Conservation (phyloP, 2,888 invertebrate species). For the Amphipyra berbera region DNA sequence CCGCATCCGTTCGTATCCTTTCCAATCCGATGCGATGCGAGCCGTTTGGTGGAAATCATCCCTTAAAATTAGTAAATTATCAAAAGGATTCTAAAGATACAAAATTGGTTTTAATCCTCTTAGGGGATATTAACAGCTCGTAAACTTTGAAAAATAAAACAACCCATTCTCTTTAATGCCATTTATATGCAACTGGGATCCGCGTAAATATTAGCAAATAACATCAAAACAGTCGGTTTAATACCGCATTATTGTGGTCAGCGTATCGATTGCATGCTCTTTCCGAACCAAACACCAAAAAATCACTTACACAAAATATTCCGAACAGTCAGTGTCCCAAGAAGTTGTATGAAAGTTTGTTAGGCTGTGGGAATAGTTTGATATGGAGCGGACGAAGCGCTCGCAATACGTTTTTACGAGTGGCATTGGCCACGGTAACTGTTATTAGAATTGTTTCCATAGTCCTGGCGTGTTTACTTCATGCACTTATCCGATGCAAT, state of each 20-base stretch:
- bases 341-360: background rate
- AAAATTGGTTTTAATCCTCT: background rate
- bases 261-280: slow-evolving; percentile 64
- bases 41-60: no score
- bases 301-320: fast-evolving
- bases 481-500: slow-evolving; percentile 68
- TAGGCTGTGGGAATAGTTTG: slow-evolving; percentile 37
- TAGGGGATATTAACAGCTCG: background rate
- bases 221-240: slow-evolving; percentile 74
- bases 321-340: slow-evolving; percentile 11
- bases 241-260: slow-evolving; percentile 77
- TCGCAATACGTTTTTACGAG: slow-evolving; percentile 83
- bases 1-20: no score
- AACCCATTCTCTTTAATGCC: slow-evolving; percentile 31
- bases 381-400: slow-evolving; percentile 65
- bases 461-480: slow-evolving; percentile 65
- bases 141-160: slow-evolving; percentile 15
- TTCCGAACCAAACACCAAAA: slow-evolving; percentile 33
- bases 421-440: slow-evolving; percentile 72
- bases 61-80: no score
- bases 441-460: slow-evolving; percentile 80
- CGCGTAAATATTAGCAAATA: slow-evolving; percentile 70
- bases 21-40: no score
- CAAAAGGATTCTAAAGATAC: no score
- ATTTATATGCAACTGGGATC: slow-evolving; percentile 62